Evolutionary conservation across 2,888 invertebrate species (phyloP).

Genomic region (Xestia xanthographa): DNA sequence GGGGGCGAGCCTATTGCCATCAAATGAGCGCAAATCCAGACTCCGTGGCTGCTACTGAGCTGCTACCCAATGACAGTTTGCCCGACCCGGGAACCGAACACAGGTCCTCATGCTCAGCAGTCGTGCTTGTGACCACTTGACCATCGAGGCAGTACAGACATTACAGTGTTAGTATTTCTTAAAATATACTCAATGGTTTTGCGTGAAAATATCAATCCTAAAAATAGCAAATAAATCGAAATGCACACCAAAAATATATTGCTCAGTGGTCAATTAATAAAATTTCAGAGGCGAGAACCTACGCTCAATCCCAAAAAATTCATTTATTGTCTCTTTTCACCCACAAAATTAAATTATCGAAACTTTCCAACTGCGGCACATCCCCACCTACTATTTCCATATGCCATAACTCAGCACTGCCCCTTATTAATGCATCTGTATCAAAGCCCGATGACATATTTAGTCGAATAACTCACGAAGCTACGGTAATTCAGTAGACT

Average conservation of each 20-base stretch:
- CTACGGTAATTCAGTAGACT: conserved; percentile 55
- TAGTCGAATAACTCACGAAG: conserved; percentile 79
- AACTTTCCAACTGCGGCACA: conserved; percentile 16
- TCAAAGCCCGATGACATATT: conserved; percentile 85
- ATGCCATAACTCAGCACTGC: conserved; percentile 73
- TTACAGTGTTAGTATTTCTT: neutral
- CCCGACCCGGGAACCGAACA: no score
- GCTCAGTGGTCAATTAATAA: neutral
- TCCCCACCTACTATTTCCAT: conserved; percentile 72
- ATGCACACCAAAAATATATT: neutral
- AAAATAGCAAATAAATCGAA: neutral
- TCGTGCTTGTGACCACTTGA: no score
- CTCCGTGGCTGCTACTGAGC: no score
- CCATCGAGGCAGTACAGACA: no score
- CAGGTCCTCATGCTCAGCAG: no score
- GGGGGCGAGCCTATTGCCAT: no score
- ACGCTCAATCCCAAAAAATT: neutral
- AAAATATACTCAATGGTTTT: neutral
- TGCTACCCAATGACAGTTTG: no score
- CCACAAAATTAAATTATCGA: conserved; percentile 23
- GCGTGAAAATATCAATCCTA: neutral
- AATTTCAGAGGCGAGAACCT: neutral
- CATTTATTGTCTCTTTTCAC: neutral
- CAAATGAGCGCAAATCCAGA: no score
- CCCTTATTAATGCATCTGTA: conserved; percentile 80